phyloP scores from a whole-genome alignment of 2,797 vertebrate genomes.

The Sebastes dallii region DNA sequence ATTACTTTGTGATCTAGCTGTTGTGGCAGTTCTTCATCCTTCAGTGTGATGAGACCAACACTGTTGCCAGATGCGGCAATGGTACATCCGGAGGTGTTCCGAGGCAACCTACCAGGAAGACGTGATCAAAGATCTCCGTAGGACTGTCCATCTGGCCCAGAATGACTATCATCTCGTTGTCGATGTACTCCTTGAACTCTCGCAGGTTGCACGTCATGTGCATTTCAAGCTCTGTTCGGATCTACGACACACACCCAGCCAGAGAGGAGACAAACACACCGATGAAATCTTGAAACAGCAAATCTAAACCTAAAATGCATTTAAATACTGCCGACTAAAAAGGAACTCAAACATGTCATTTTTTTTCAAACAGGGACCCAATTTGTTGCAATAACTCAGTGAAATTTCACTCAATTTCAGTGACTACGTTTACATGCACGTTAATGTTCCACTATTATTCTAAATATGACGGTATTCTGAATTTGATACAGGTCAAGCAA shows the following conservation, averaged over 20 bases:
- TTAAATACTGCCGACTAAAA: background rate
- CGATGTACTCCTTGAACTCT: conserved; percentile 98
- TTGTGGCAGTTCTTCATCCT: background rate
- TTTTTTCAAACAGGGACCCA: background rate
- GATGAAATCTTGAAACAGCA: background rate
- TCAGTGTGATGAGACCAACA: background rate
- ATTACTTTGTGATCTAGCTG: background rate
- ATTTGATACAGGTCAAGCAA: too few relatives aligned
- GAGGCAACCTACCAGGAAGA: conserved; percentile 88
- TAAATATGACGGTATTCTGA: background rate
- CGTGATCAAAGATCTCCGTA: conserved; percentile 96
- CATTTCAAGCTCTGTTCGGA: conserved; percentile 96
- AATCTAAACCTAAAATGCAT: background rate
- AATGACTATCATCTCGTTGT: conserved; percentile 98
- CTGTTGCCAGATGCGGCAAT: background rate
- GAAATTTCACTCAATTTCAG: background rate
- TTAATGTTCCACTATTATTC: background rate
- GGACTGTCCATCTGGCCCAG: conserved; percentile 99
- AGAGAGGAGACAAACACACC: background rate
- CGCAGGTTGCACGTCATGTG: conserved; percentile 97
- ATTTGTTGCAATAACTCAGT: background rate
- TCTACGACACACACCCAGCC: conserved; percentile 74
- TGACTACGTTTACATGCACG: too few relatives aligned
- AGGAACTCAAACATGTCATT: background rate
- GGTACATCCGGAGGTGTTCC: background rate